Conservation (phyloP, 2,888 invertebrate genomes). For the Chymomyza fuscimana region DNA sequence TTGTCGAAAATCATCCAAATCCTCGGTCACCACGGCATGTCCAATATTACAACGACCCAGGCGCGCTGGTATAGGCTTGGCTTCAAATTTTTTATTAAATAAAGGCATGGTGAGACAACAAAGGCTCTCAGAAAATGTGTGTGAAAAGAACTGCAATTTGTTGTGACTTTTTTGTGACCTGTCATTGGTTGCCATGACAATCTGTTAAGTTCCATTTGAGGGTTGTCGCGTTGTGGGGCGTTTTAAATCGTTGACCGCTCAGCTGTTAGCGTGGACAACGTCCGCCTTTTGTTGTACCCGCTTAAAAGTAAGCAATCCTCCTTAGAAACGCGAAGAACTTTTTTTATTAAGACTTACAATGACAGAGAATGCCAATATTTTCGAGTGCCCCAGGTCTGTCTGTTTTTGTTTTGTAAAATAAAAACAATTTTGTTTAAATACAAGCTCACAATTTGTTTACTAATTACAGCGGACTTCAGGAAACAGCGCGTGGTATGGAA, state of each 20-base stretch:
- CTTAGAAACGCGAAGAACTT: no score
- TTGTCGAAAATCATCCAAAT: conserved; percentile 76
- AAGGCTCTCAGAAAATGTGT: no score
- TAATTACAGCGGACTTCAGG: conserved; percentile 33
- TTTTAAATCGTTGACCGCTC: conserved; percentile 1
- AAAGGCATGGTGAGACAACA: conserved; percentile 69
- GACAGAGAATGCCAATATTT: not conserved
- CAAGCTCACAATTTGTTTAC: not conserved
- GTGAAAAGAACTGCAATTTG: not conserved
- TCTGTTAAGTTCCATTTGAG: conserved; percentile 8
- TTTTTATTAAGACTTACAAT: not conserved
- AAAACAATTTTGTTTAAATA: not conserved
- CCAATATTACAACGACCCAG: conserved; percentile 73
- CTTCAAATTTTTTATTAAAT: conserved; percentile 78
- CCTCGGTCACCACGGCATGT: conserved; percentile 73
- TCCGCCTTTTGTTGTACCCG: not conserved
- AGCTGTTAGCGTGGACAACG: not conserved
- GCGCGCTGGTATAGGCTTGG: conserved; percentile 75
- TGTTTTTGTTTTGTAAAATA: not conserved
- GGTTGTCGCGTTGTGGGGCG: not conserved
- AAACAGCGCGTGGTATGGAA: conserved; percentile 65
- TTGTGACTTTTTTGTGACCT: not conserved
- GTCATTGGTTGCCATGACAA: conserved; percentile 16
- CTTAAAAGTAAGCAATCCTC: not conserved
- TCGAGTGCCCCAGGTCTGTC: not conserved